Percentiles rank a stretch among this genome's conserved stretches.
Evolutionary conservation across 2,888 invertebrate genomes (phyloP).

Genomic region (Arrhopalites spinosus): DNA sequence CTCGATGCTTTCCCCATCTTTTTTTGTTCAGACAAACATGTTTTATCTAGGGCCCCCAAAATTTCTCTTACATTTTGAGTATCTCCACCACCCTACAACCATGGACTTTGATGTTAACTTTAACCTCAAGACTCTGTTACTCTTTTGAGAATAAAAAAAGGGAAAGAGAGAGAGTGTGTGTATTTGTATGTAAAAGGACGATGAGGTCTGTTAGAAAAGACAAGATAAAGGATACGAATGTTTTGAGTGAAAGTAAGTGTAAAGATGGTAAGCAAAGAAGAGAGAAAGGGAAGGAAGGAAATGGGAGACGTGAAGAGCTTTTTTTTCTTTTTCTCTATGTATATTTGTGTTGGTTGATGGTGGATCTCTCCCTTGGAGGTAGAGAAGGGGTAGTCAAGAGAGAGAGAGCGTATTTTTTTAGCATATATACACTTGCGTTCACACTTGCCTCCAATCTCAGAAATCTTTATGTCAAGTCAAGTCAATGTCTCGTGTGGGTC

Average conservation of each 20-base stretch:
- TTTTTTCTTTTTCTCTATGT: background rate
- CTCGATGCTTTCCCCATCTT: background rate
- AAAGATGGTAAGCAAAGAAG: background rate
- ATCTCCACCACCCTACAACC: background rate
- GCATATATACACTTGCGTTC: too few species aligned
- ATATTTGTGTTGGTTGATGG: too few species aligned
- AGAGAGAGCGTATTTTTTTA: background rate
- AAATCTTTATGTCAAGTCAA: conserved; percentile 40
- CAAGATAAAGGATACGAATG: background rate
- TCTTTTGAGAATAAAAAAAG: background rate
- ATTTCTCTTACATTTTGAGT: background rate
- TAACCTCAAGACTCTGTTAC: background rate
- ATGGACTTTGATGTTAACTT: too few species aligned
- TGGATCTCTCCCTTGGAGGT: too few species aligned
- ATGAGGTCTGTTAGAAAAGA: background rate
- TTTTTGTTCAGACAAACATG: background rate
- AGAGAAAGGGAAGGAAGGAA: background rate
- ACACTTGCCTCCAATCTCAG: conserved; percentile 15
- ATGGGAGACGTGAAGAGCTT: background rate
- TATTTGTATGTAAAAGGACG: background rate
- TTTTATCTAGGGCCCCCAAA: too few species aligned
- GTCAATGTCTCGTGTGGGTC: conserved; percentile 35
- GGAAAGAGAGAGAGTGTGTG: background rate
- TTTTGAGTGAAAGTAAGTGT: background rate
- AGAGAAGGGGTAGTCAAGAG: background rate